A percentile compares a stretch with the other conserved stretches of the same genome.
Evolutionary conservation across 2,797 vertebrate genomes (phyloP).

Genomic region (Choloepus didactylus): DNA sequence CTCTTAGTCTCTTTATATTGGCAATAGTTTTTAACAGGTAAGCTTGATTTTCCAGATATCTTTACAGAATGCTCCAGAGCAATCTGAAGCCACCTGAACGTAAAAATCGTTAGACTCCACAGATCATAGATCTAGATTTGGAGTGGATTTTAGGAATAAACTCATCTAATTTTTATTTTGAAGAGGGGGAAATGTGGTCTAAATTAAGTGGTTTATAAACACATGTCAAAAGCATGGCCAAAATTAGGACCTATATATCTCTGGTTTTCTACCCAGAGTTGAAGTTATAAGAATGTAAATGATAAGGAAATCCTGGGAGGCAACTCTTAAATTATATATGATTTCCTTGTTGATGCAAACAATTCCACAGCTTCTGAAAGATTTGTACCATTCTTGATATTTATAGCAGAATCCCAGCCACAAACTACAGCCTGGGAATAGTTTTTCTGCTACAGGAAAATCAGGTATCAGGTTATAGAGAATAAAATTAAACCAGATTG

Average conservation of each 20-base stretch:
- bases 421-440: not conserved
- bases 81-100: not conserved
- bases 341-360: not conserved
- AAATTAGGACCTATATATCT: not conserved
- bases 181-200: not conserved
- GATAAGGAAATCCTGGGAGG: not conserved
- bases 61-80: not conserved
- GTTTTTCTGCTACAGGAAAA: not conserved
- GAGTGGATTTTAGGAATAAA: not conserved
- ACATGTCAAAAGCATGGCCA: not conserved
- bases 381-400: not conserved
- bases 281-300: not conserved
- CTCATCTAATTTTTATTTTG: not conserved
- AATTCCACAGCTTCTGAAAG: constrained; percentile 25
- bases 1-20: not conserved
- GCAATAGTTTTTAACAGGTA: not conserved
- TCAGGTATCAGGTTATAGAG: not conserved
- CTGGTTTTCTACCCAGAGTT: not conserved
- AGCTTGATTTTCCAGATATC: not conserved
- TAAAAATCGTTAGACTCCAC: not conserved
- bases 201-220: not conserved
- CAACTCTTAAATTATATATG: not conserved
- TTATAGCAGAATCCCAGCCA: constrained; percentile 22
- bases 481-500: not conserved
- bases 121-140: not conserved